Evolutionary conservation across 1,140 invertebrate species (phyloP).

Genomic region (Linepithema humile): DNA sequence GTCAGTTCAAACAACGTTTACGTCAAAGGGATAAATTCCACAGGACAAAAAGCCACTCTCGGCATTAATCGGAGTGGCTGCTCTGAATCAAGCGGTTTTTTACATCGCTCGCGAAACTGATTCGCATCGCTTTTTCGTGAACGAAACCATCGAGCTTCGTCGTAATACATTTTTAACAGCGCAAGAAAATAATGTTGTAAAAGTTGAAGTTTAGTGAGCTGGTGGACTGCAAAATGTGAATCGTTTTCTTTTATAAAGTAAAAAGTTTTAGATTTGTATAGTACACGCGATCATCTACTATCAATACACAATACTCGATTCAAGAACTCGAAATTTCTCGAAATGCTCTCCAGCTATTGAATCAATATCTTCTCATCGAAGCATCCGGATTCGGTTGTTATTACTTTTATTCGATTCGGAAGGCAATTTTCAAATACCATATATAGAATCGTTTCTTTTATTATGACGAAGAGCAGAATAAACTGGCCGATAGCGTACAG

Average conservation of each 20-base stretch:
- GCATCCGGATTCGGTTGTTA: too few relatives aligned
- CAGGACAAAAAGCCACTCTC: background rate
- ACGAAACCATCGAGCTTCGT: background rate
- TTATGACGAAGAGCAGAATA: background rate
- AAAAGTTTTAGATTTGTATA: background rate
- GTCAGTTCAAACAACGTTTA: slow-evolving; percentile 14
- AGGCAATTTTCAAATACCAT: background rate
- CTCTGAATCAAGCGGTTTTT: background rate
- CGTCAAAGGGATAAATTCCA: slow-evolving; percentile 30
- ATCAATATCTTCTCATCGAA: background rate
- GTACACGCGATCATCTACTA: background rate
- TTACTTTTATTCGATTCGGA: background rate
- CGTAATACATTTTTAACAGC: background rate
- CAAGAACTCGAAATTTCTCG: background rate
- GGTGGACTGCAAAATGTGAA: background rate
- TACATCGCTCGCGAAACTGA: background rate
- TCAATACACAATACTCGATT: background rate
- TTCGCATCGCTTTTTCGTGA: background rate
- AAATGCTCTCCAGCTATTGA: background rate
- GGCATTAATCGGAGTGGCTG: background rate
- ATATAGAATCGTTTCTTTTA: background rate
- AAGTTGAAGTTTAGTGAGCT: too few relatives aligned
- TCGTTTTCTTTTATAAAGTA: background rate
- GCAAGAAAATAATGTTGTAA: background rate
- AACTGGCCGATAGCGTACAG: background rate